phyloP scores from a whole-genome alignment of 2,113 vertebrate genomes.

The Empidonax alnorum region DNA sequence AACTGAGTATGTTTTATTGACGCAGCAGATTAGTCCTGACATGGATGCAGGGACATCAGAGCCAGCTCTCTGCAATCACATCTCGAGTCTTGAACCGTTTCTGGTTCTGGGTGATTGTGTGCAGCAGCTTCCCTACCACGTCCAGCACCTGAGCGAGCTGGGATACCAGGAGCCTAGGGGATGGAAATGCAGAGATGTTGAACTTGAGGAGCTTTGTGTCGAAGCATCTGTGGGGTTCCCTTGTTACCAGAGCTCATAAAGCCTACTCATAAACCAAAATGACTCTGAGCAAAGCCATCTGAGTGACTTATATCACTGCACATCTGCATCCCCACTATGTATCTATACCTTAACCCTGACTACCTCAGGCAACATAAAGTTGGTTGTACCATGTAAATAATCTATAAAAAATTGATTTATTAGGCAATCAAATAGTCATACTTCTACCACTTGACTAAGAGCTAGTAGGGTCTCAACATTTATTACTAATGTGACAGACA shows the following conservation, averaged over 20 bases:
- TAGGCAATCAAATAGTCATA: background rate
- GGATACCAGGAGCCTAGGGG: background rate
- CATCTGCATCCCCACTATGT: background rate
- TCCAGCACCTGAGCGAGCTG: accelerated
- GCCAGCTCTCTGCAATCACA: background rate
- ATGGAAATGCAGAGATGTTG: background rate
- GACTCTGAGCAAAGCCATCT: background rate
- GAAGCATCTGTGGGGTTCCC: background rate
- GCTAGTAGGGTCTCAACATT: background rate
- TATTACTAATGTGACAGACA: background rate
- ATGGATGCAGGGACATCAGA: background rate
- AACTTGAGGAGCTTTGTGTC: background rate
- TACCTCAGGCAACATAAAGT: background rate
- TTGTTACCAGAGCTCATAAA: background rate
- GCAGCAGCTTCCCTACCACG: accelerated
- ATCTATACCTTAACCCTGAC: background rate
- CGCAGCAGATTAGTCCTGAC: background rate
- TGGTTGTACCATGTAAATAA: background rate
- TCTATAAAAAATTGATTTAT: background rate
- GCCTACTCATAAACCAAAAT: background rate
- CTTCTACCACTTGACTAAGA: background rate
- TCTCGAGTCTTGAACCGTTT: background rate
- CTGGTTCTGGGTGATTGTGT: background rate
- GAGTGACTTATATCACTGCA: background rate
- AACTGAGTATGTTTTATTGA: background rate